These are phyloP conservation scores for Caligus rogercresseyi DNA, from an alignment of 1,140 invertebrate species.

Conservation along the genomic window DNA sequence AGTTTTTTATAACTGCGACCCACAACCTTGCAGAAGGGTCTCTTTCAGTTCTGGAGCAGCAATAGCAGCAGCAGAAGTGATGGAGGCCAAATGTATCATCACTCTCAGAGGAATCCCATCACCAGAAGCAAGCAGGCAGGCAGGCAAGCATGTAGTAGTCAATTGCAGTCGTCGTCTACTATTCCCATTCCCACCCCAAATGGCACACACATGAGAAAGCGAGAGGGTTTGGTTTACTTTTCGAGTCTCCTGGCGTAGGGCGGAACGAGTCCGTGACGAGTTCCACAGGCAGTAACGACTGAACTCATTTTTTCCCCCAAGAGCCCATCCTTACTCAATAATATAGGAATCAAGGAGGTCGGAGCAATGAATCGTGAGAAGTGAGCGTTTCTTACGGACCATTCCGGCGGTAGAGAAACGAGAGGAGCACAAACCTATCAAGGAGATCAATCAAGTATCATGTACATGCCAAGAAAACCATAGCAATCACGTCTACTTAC, in stretches of 20 bases:
- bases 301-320: neutral
- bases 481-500: neutral
- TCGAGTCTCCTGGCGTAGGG: slow-evolving; percentile 7
- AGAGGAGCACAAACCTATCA: neutral
- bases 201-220: no score
- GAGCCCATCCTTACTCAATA: neutral
- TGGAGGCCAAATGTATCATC: no score
- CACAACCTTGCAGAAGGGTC: no score
- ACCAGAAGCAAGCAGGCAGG: no score
- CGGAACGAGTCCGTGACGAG: neutral
- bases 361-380: no score
- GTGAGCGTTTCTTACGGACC: neutral
- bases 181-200: no score
- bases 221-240: neutral
- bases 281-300: neutral
- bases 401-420: neutral
- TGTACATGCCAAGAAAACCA: neutral
- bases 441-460: neutral
- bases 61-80: no score
- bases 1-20: no score
- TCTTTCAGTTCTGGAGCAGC: no score
- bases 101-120: no score
- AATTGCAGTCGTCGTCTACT: no score
- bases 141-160: no score
- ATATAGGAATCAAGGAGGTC: neutral